Percentiles rank a stretch among this genome's conserved stretches.
phyloP scores from a whole-genome alignment of 2,797 vertebrate species.

The Catostomus latipinnis region DNA sequence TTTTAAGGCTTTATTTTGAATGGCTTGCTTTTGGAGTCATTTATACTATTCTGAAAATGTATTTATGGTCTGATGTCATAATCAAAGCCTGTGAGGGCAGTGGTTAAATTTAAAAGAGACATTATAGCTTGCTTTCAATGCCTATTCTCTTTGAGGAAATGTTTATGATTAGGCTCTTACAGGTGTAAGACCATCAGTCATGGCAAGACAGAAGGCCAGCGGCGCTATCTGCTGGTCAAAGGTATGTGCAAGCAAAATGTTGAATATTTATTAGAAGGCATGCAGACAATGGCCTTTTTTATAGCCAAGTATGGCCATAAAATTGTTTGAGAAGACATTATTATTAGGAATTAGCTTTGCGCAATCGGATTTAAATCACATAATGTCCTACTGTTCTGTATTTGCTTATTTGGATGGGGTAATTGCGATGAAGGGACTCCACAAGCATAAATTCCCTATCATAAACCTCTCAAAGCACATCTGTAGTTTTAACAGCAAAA shows the following conservation, averaged over 20 bases:
- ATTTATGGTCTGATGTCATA: conserved; percentile 2
- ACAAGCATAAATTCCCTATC: conserved; percentile 50
- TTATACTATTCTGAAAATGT: conserved; percentile 6
- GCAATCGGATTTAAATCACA: conserved; percentile 33
- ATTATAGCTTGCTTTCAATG: background rate
- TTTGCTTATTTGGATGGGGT: conserved; percentile 38
- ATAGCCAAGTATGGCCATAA: conserved; percentile 35
- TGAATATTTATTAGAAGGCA: conserved; percentile 38
- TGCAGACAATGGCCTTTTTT: conserved; percentile 45
- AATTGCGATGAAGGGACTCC: conserved; percentile 45
- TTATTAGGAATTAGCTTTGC: conserved; percentile 40
- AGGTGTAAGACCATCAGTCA: background rate
- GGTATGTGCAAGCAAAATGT: background rate
- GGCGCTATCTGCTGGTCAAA: conserved; percentile 48
- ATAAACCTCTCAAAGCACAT: conserved; percentile 53
- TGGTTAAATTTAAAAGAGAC: conserved; percentile 2
- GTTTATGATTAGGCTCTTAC: background rate
- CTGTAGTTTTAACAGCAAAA: conserved; percentile 55
- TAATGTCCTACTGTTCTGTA: conserved; percentile 27
- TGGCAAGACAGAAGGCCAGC: conserved; percentile 3
- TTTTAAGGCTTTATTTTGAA: background rate
- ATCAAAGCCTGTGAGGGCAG: background rate
- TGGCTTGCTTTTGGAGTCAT: background rate
- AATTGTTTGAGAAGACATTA: conserved; percentile 35
- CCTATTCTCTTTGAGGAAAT: background rate